Evolutionary conservation across 1,140 invertebrate genomes (phyloP).

Genomic region (Heliconius melpomene): DNA sequence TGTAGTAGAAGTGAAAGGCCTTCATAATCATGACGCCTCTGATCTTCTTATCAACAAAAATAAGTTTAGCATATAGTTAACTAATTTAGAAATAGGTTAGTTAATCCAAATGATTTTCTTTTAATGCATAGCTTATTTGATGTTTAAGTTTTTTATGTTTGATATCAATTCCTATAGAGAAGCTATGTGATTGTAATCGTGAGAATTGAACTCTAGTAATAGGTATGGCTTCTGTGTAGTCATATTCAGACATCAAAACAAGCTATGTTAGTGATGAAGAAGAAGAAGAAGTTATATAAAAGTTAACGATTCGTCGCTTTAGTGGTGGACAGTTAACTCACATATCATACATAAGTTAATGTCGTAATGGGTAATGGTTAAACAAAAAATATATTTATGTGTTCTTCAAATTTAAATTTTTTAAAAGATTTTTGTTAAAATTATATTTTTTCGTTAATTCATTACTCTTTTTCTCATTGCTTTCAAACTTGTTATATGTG

Average conservation of each 20-base stretch:
- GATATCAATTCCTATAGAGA: neutral
- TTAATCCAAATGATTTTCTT: neutral
- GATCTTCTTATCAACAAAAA: slow-evolving; percentile 58
- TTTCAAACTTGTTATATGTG: too few species aligned
- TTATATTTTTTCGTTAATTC: too few species aligned
- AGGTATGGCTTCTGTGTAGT: neutral
- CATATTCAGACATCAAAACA: neutral
- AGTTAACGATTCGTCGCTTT: too few species aligned
- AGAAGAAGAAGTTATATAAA: too few species aligned
- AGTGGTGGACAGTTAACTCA: too few species aligned
- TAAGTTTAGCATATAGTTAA: neutral
- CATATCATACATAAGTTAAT: too few species aligned
- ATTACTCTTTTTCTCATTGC: too few species aligned
- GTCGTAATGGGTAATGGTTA: too few species aligned
- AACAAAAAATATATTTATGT: too few species aligned
- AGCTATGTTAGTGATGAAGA: neutral
- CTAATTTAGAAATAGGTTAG: neutral
- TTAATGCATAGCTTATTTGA: neutral
- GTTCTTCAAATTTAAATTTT: too few species aligned
- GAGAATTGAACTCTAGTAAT: neutral
- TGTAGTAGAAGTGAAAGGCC: slow-evolving; percentile 64
- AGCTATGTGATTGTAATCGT: neutral
- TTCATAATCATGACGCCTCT: slow-evolving; percentile 67
- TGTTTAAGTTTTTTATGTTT: neutral
- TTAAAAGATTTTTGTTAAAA: too few species aligned